phyloP scores from a whole-genome alignment of 1,140 invertebrate species.

The Hetaerina americana region DNA sequence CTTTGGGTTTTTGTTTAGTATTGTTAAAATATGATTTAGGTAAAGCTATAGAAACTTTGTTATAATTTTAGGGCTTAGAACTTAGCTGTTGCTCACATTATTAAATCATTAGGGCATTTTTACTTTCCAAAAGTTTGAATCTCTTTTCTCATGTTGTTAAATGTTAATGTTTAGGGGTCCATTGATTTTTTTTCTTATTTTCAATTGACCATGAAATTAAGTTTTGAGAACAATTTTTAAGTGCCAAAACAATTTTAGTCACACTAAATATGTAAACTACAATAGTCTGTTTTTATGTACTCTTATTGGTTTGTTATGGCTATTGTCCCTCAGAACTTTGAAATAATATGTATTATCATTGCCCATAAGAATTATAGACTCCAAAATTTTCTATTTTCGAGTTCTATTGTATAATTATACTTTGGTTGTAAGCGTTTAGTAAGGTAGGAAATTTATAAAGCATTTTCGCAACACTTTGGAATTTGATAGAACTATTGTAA shows the following conservation, averaged over 20 bases:
- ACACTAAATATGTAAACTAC: not conserved
- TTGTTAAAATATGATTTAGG: constrained; percentile 5
- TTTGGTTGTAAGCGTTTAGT: not conserved
- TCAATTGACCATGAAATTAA: not conserved
- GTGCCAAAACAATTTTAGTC: not conserved
- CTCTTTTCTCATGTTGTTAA: not conserved
- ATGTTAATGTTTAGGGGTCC: not conserved
- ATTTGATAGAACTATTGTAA: not conserved
- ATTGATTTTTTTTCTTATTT: not conserved
- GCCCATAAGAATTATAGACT: not conserved
- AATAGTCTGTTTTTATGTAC: not conserved
- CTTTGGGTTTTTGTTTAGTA: constrained; percentile 2
- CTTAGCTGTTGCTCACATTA: not conserved
- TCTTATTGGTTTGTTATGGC: not conserved
- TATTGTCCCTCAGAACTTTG: no score
- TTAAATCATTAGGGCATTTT: not conserved
- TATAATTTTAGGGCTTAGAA: not conserved
- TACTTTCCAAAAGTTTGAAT: not conserved
- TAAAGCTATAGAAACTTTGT: constrained; percentile 1
- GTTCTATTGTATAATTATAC: not conserved
- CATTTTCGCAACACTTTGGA: not conserved
- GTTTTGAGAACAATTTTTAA: not conserved
- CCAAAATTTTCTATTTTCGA: not conserved
- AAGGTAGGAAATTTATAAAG: not conserved
- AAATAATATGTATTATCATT: not conserved